Base-by-base conservation (phyloP, 2,113 vertebrate species). In the Engraulis encrasicolus region DNA sequence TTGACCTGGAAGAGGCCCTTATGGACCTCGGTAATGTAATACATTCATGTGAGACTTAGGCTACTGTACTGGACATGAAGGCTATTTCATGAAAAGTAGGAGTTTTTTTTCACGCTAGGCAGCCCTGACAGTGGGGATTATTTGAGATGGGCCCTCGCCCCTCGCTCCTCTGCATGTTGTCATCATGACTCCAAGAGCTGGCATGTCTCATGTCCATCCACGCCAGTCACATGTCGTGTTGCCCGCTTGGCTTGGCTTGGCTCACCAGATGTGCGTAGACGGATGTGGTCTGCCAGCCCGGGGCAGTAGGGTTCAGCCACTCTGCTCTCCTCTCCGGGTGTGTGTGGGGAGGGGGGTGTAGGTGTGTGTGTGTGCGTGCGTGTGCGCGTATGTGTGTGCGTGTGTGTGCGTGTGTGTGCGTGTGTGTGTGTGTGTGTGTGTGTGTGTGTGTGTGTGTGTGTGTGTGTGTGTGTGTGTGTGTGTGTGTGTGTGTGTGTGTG, bases 231-330 rank as follows among this genome's bases (percentile, higher is more conserved):
- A 9, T 83, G 54, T 12, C 20, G 12, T 83, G 54, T 12, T 78
- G 52, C 84, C 84, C 74, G 80, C 50, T 78, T 86, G 83, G 81
- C 86, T 88, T 87, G 83, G 80, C 50, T 78, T 86, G 83, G 81
- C 86, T 88, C 86, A 82, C 90, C 78, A 91, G 89, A 90, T 91
- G 89, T 86, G 83, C 86, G 80, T 80, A 50, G 48, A 81, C 84
- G 84, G 66, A 74, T 82, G 89, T 87, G 85, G 88, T 88, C 83
- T 81, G 58, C 87, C n/a, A n/a, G n/a, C n/a, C n/a, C 81, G 50
- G 85, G 86, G 85, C 90, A 85, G 86, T 89, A 84, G 61, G 90
- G 90, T 88, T 88, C 77, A 83, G 27, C 85, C 83, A 85, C 85
- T 89, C 89, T 91, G 90, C 89, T 90, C 86, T 74, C 66, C 23